Evolutionary conservation across 2,888 invertebrate genomes (phyloP), one percentile per base, ranked within the genome.

Genomic region (Lasius platythorax): DNA sequence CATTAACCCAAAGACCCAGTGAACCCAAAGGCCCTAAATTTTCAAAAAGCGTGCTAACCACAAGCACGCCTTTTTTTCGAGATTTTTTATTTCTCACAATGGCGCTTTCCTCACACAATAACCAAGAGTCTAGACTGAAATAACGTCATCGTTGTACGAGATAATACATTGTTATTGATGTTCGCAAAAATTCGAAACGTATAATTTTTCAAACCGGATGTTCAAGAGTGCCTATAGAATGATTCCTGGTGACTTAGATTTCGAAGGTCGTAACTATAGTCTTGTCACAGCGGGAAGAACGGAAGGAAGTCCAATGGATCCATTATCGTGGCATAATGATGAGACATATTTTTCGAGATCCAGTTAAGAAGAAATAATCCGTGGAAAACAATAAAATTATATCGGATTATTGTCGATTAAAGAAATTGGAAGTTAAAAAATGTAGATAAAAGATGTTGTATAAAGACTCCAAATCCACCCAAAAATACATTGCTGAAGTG

Each of bases 11-110:
- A 6, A 89, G 84, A 90, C 90, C 91, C 85, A 91, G 75, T 92
- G 87, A 83, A 90, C 90, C 91, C 85, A 91, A 73, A 91, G 87
- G 90, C 85, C 86, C 83, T 87, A 91, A 91, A 91, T 86, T 91
- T 88, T 82, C 70, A 40, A 87, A 90, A 91, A 90, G 75, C 89
- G 87, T 89, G 86, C 78, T 87, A 88, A 67, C 81, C 70, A 81
- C 79, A 75, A 70, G n/a, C 12, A 37, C 12, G 58, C 53, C 81
- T 85, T 86, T 87, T 85, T 66, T 79, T 37, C 58, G 23, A 23
- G 8, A 82, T 87, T 90, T 90, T 90, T 79, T 81, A 92, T 68
- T 90, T 89, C 87, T 76, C 58, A 89, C 83, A 68, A 68, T 66
- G 30, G 4, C 67, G 72, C 63, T 50, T 53, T 1, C 6, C 33